Conservation (phyloP, 2,888 invertebrate genomes). For the Pyrocoelia pectoralis region DNA sequence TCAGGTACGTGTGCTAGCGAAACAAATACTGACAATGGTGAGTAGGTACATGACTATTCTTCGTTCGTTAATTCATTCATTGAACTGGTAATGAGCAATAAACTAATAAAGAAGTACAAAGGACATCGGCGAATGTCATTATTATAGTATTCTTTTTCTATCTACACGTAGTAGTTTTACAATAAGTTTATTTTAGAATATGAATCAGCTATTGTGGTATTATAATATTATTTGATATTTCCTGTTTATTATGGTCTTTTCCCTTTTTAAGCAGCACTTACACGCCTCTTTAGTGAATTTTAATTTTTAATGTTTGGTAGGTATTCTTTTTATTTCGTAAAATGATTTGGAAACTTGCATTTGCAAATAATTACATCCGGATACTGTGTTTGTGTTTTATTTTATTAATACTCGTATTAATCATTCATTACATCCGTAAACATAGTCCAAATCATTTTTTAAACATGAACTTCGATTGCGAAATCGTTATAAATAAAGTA, state of each 20-base stretch:
- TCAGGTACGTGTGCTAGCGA: slow-evolving; percentile 51
- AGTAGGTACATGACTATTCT: slow-evolving; percentile 27
- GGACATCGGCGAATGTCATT: not conserved
- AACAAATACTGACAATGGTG: slow-evolving; percentile 46
- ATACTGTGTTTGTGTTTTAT: too few relatives aligned
- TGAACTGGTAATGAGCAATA: not conserved
- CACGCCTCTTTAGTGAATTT: too few relatives aligned
- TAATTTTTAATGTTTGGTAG: too few relatives aligned
- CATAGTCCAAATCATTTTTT: too few relatives aligned
- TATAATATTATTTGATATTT: not conserved
- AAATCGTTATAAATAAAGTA: too few relatives aligned
- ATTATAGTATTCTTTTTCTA: not conserved
- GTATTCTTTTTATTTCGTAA: too few relatives aligned
- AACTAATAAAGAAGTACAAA: not conserved
- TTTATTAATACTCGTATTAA: too few relatives aligned
- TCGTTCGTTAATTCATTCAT: not conserved
- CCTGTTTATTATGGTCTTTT: not conserved
- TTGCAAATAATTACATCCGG: too few relatives aligned
- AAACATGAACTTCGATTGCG: too few relatives aligned
- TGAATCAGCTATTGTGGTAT: slow-evolving; percentile 10
- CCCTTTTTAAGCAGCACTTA: not conserved
- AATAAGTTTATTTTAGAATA: slow-evolving; percentile 5
- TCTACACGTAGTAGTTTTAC: not conserved
- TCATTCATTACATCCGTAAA: too few relatives aligned
- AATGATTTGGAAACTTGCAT: too few relatives aligned